Base-by-base conservation (phyloP, 2,113 vertebrate species). In the Ctenodactylus gundi region DNA sequence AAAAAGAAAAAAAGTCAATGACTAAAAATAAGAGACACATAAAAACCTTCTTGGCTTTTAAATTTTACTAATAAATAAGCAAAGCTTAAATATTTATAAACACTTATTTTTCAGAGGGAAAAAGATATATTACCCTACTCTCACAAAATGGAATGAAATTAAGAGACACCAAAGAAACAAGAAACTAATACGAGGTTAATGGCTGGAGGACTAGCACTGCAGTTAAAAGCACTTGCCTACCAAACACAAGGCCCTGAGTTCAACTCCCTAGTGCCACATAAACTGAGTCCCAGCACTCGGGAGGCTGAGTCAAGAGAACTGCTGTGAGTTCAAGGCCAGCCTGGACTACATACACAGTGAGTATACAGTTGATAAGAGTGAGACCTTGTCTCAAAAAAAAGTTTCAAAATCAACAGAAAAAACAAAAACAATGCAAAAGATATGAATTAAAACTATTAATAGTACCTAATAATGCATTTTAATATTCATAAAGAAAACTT, bases 151-250 rank as follows among this genome's bases (percentile, higher is more conserved):
- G 57, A 91, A 86, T 83, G 84, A 86, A 97, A 94, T 91, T 93
- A 84, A 87, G 62, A 92, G 57, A 89, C 75, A 86, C 82, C 62
- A 86, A 89, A 95, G 75, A 70, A 94, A 44, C 12, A 80, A 53
- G 76, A 58, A 95, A 90, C 94, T 87, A 94, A 94, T 94, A 60
- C 75, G 81, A 95, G 70, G 70, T 58, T 75, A 92, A n/a, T n/a
- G n/a, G n/a, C n/a, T n/a, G n/a, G 20, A 55, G 9, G 9, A n/a
- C n/a, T n/a, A n/a, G n/a, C n/a, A n/a, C n/a, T n/a, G n/a, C n/a
- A n/a, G n/a, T n/a, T n/a, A n/a, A n/a, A n/a, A n/a, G n/a, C n/a
- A n/a, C n/a, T n/a, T n/a, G n/a, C n/a, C n/a, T n/a, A n/a, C n/a
- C n/a, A n/a, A n/a, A n/a, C n/a, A n/a, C n/a, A n/a, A n/a, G n/a